Conservation (phyloP, 2,797 vertebrate species). For the Rhodeus uyekii region DNA sequence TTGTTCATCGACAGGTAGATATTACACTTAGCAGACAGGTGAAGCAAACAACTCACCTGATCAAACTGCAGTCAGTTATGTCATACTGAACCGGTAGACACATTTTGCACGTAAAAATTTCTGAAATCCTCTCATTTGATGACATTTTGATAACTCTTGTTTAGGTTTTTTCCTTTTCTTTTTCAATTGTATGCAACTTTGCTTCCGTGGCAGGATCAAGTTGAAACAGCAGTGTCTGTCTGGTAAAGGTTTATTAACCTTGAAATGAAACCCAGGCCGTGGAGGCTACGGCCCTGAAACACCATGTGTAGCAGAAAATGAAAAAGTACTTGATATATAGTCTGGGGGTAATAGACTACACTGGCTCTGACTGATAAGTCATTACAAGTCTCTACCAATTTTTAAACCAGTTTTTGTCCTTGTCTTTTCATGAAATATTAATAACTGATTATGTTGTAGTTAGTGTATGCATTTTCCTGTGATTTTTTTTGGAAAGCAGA, state of each 20-base stretch:
- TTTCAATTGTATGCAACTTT: slow-evolving; percentile 43
- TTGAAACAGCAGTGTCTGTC: slow-evolving; percentile 58
- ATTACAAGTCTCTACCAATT: slow-evolving; percentile 62
- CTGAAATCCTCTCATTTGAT: background rate
- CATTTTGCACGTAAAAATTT: background rate
- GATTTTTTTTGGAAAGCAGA: background rate
- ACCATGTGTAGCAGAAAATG: slow-evolving; percentile 59
- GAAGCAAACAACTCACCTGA: background rate
- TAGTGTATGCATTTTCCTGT: background rate
- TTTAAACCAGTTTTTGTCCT: slow-evolving; percentile 62
- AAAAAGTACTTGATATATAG: slow-evolving; percentile 64
- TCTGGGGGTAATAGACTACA: slow-evolving; percentile 68
- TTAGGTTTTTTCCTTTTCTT: slow-evolving; percentile 38
- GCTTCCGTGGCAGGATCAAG: slow-evolving; percentile 42
- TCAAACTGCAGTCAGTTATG: slow-evolving; percentile 15
- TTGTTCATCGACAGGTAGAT: slow-evolving; percentile 12
- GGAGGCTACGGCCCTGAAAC: slow-evolving; percentile 45
- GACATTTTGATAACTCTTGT: slow-evolving; percentile 45
- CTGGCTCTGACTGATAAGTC: slow-evolving; percentile 65
- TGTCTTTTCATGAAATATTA: slow-evolving; percentile 30
- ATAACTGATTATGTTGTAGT: background rate
- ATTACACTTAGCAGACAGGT: slow-evolving; percentile 10
- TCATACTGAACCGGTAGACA: background rate
- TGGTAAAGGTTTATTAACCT: slow-evolving; percentile 69
- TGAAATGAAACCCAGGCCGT: slow-evolving; percentile 64